Conservation (phyloP, 2,113 vertebrate genomes). For the Misgurnus mizolepis region DNA sequence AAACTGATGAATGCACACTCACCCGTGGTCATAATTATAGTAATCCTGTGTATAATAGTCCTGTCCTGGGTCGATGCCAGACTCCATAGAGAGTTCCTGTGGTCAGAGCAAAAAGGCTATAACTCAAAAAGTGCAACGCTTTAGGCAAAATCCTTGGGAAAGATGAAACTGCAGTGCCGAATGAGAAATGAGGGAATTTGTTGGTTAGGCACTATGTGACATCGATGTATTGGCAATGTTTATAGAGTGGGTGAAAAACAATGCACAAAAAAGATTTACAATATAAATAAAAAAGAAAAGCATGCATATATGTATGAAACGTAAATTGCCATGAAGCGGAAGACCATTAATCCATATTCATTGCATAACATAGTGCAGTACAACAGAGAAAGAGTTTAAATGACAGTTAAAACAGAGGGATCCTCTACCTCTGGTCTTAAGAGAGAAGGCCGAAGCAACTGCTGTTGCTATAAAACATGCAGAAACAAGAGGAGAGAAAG, state of each 20-base stretch:
- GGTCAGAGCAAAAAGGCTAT: slow-evolving; percentile 54
- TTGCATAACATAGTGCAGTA: background rate
- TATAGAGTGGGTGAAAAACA: background rate
- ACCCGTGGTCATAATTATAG: slow-evolving; percentile 98
- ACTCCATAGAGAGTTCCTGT: slow-evolving; percentile 97
- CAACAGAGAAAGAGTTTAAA: background rate
- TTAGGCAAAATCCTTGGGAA: background rate
- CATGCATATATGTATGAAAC: background rate
- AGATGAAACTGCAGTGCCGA: background rate
- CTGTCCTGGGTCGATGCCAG: slow-evolving; percentile 96
- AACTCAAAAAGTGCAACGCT: background rate
- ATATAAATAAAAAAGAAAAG: background rate
- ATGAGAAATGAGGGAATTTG: background rate
- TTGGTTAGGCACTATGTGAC: background rate
- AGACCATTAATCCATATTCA: background rate
- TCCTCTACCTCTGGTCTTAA: slow-evolving; percentile 91
- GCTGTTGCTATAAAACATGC: slow-evolving; percentile 80
- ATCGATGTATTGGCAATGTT: too few relatives aligned
- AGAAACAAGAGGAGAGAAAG: slow-evolving; percentile 52
- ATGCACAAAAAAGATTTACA: background rate
- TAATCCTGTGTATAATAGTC: slow-evolving; percentile 97
- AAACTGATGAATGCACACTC: slow-evolving; percentile 54
- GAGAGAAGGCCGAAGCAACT: slow-evolving; percentile 91
- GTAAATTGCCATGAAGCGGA: background rate
- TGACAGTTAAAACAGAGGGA: slow-evolving; percentile 22